Conservation (phyloP, 2,888 invertebrate genomes). For the Drosophila subquinaria region DNA sequence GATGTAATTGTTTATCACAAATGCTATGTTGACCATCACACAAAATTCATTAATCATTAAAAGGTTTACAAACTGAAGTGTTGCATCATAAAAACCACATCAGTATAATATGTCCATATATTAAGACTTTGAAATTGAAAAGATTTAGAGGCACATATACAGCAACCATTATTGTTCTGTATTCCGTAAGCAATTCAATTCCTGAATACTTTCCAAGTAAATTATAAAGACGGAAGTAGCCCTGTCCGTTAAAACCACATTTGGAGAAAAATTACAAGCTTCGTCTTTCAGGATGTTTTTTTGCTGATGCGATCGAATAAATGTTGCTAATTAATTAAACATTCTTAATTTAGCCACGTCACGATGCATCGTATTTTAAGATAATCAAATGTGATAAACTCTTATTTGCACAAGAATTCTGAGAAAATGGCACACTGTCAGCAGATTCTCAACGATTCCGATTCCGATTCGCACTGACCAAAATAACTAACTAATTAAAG, state of each 20-base stretch:
- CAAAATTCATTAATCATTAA: too few species aligned
- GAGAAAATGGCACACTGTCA: slow-evolving; percentile 42
- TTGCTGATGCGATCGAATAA: background rate
- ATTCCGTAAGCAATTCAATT: background rate
- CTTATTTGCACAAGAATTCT: slow-evolving; percentile 28
- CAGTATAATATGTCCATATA: too few species aligned
- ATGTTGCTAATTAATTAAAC: slow-evolving; percentile 14
- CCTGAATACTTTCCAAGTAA: background rate
- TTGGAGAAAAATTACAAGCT: background rate
- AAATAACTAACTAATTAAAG: slow-evolving; percentile 35
- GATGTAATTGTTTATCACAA: too few species aligned
- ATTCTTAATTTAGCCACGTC: slow-evolving; percentile 4
- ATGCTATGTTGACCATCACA: too few species aligned
- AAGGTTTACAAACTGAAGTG: too few species aligned
- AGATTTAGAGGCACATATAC: too few species aligned
- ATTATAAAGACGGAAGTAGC: background rate
- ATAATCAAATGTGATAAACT: slow-evolving; percentile 28
- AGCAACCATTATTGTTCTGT: too few species aligned
- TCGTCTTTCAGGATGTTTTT: background rate
- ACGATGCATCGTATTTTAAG: background rate
- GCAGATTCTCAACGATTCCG: slow-evolving; percentile 23
- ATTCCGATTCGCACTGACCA: slow-evolving; percentile 8
- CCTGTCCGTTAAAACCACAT: background rate
- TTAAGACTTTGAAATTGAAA: too few species aligned
- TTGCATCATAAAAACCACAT: too few species aligned